Conservation (phyloP, 2,888 invertebrate species). For the Masnerella sp. region DNA sequence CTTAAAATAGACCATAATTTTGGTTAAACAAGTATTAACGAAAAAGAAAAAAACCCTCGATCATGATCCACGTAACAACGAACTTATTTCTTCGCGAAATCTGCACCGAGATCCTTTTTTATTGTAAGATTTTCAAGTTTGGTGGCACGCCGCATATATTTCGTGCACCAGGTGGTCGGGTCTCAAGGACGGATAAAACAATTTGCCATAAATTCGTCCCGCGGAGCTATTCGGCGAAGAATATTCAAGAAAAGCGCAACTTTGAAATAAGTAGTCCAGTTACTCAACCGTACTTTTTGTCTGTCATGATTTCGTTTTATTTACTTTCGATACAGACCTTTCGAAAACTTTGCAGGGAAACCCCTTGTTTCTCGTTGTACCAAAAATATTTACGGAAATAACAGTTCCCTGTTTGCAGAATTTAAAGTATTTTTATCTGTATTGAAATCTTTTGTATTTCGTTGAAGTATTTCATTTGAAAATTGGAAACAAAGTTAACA, state of each 20-base stretch:
- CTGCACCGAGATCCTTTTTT: slow-evolving; percentile 47
- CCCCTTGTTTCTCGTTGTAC: too few relatives aligned
- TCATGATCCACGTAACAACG: slow-evolving; percentile 23
- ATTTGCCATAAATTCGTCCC: slow-evolving; percentile 73
- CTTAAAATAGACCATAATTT: neutral
- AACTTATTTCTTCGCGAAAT: slow-evolving; percentile 50
- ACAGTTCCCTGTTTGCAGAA: too few relatives aligned
- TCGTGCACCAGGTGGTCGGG: slow-evolving; percentile 72
- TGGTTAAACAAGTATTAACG: neutral
- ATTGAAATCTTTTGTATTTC: too few relatives aligned
- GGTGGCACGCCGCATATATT: slow-evolving; percentile 64
- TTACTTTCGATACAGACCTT: slow-evolving; percentile 17
- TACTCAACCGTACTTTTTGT: slow-evolving; percentile 24
- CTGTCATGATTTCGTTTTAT: slow-evolving; percentile 41
- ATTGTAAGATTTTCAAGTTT: slow-evolving; percentile 54
- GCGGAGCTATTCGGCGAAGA: slow-evolving; percentile 34
- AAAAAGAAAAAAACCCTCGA: slow-evolving; percentile 11
- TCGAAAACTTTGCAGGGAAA: neutral
- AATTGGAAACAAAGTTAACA: too few relatives aligned
- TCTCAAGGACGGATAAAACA: slow-evolving; percentile 72
- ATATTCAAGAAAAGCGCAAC: slow-evolving; percentile 50
- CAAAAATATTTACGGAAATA: too few relatives aligned
- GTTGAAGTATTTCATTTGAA: too few relatives aligned
- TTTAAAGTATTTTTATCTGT: too few relatives aligned
- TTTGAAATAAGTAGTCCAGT: slow-evolving; percentile 42